These are phyloP conservation scores for Zophobas atratus DNA, from an alignment of 1,140 invertebrate species.

Conservation along the genomic window DNA sequence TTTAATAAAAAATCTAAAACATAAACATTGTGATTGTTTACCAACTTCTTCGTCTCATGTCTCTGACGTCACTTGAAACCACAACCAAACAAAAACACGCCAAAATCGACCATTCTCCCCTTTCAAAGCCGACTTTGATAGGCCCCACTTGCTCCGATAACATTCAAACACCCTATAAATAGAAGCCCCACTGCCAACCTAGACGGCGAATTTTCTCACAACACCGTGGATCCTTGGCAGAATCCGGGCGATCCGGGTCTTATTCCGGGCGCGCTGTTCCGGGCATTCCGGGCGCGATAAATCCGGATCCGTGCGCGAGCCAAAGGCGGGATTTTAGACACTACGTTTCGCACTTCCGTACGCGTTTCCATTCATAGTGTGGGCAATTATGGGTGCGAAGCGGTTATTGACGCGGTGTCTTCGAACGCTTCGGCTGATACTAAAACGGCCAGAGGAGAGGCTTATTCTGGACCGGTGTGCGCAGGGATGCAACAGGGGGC, in stretches of 20 bases:
- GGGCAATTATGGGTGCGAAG: neutral
- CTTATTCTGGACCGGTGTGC: slow-evolving; percentile 34
- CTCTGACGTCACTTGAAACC: no score
- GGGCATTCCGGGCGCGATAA: neutral
- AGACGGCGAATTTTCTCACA: neutral
- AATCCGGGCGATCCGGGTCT: neutral
- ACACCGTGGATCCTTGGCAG: neutral
- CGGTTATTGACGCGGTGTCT: slow-evolving; percentile 36
- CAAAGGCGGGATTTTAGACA: neutral
- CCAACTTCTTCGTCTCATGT: no score
- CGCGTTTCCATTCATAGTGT: slow-evolving; percentile 27
- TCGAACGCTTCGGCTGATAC: slow-evolving; percentile 37
- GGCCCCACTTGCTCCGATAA: neutral
- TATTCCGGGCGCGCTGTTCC: neutral
- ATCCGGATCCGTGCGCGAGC: neutral
- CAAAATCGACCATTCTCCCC: no score
- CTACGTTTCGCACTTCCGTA: neutral
- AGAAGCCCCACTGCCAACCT: neutral
- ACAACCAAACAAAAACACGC: no score
- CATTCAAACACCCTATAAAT: no score
- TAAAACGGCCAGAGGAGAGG: slow-evolving; percentile 36
- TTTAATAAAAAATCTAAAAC: no score
- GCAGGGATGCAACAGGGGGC: slow-evolving; percentile 38
- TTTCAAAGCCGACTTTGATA: no score
- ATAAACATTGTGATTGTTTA: no score